These are phyloP conservation scores for Homalodisca vitripennis DNA, from an alignment of 1,140 invertebrate genomes.

Conservation along the genomic window DNA sequence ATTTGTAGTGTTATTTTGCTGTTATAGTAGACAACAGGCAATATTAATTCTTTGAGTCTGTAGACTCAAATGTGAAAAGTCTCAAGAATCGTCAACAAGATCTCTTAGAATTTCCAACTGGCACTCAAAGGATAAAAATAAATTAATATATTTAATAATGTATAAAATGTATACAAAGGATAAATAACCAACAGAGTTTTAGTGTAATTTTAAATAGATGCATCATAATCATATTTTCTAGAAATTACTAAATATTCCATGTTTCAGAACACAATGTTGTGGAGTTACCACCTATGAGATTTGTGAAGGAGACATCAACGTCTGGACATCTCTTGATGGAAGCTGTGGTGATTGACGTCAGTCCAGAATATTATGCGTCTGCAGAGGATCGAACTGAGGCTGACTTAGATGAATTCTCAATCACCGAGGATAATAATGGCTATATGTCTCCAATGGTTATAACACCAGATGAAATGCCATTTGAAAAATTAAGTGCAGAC, in stretches of 20 bases:
- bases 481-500: slow-evolving; percentile 47
- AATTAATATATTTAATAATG: too few relatives aligned
- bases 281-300: slow-evolving; percentile 83
- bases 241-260: slow-evolving; percentile 16
- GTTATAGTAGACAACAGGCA: too few relatives aligned
- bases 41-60: too few relatives aligned
- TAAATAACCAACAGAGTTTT: too few relatives aligned
- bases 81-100: too few relatives aligned
- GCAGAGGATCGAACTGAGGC: slow-evolving; percentile 80
- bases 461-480: slow-evolving; percentile 47
- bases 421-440: slow-evolving; percentile 57
- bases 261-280: slow-evolving; percentile 74
- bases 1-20: too few relatives aligned
- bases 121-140: too few relatives aligned
- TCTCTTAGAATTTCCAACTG: too few relatives aligned
- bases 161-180: too few relatives aligned
- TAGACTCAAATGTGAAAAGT: too few relatives aligned
- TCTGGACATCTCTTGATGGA: slow-evolving; percentile 86
- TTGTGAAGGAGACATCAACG: slow-evolving; percentile 84
- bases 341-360: slow-evolving; percentile 86
- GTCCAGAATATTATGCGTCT: slow-evolving; percentile 73
- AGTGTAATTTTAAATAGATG: too few relatives aligned
- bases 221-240: too few relatives aligned
- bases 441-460: slow-evolving; percentile 38
- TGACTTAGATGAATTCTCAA: slow-evolving; percentile 79